Evolutionary conservation across 1,140 invertebrate species (phyloP).

Genomic region (Daktulosphaira vitifoliae): DNA sequence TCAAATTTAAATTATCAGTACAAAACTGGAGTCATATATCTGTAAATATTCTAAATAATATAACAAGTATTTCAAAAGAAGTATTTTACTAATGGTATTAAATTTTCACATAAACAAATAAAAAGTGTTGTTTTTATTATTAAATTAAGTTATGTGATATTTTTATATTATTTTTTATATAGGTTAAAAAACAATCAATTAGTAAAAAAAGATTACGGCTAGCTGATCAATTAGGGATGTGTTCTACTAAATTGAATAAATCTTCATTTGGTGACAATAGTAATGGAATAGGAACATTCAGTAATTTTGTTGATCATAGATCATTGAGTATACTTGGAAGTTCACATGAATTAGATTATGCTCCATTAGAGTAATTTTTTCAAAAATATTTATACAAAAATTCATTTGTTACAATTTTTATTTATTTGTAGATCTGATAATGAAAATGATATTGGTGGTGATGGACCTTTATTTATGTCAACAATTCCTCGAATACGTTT

Average conservation of each 20-base stretch:
- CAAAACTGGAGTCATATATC: too few species aligned
- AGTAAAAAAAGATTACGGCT: conserved; percentile 2
- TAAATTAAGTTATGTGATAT: too few species aligned
- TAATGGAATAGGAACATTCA: neutral
- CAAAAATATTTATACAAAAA: neutral
- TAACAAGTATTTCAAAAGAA: too few species aligned
- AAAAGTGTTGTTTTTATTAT: too few species aligned
- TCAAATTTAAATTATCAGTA: too few species aligned
- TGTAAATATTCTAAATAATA: too few species aligned
- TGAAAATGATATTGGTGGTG: conserved; percentile 37
- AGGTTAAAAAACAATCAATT: neutral
- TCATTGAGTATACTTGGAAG: conserved; percentile 24
- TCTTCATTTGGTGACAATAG: neutral
- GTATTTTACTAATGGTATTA: too few species aligned
- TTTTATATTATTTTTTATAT: too few species aligned
- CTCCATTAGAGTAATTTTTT: conserved; percentile 4
- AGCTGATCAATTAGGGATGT: conserved; percentile 2
- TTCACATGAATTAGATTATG: conserved; percentile 13
- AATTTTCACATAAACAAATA: too few species aligned
- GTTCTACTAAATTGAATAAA: conserved; percentile 8
- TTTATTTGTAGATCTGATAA: conserved; percentile 48
- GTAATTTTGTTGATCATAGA: conserved; percentile 18
- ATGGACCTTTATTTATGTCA: conserved; percentile 42
- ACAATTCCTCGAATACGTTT: conserved; percentile 45
- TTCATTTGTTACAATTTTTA: conserved; percentile 13